A percentile compares a stretch with the other conserved stretches of the same genome.
These are phyloP conservation scores for Lycodopsis pacificus DNA, from an alignment of 2,797 vertebrate genomes.

Conservation along the genomic window DNA sequence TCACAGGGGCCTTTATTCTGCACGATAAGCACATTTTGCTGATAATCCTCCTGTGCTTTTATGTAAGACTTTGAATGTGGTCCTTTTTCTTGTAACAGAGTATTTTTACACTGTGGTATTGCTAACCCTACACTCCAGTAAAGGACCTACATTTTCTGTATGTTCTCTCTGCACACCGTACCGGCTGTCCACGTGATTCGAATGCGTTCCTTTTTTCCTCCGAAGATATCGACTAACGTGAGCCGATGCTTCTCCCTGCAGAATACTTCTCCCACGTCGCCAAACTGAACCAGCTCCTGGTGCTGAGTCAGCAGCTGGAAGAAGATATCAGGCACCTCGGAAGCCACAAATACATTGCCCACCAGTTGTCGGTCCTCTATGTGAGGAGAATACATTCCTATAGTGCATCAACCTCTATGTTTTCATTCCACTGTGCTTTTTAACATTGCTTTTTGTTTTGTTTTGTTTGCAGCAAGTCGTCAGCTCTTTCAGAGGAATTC, in stretches of 20 bases:
- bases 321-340: conserved; percentile 87
- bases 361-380: conserved; percentile 89
- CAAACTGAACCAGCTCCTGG: conserved; percentile 88
- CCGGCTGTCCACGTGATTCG: not conserved
- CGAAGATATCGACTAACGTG: not conserved
- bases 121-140: not conserved
- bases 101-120: not conserved
- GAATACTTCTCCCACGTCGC: conserved; percentile 86
- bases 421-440: not conserved
- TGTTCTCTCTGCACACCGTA: not conserved
- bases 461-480: conserved; percentile 81
- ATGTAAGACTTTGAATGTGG: not conserved
- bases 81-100: not conserved
- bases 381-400: conserved; percentile 68
- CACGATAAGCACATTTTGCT: not conserved
- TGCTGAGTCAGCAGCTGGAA: conserved; percentile 88
- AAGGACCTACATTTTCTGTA: not conserved
- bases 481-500: conserved; percentile 83
- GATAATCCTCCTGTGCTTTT: not conserved
- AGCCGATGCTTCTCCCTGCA: conserved; percentile 58
- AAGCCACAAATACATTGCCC: conserved; percentile 89
- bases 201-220: not conserved
- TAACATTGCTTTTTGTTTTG: not conserved
- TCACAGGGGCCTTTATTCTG: not conserved
- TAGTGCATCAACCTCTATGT: not conserved